Percentiles rank a stretch among this genome's conserved stretches.
Conservation (phyloP, 30 jellyfish, hydroid and myxozoan species). For the Aurelia sp. region DNA sequence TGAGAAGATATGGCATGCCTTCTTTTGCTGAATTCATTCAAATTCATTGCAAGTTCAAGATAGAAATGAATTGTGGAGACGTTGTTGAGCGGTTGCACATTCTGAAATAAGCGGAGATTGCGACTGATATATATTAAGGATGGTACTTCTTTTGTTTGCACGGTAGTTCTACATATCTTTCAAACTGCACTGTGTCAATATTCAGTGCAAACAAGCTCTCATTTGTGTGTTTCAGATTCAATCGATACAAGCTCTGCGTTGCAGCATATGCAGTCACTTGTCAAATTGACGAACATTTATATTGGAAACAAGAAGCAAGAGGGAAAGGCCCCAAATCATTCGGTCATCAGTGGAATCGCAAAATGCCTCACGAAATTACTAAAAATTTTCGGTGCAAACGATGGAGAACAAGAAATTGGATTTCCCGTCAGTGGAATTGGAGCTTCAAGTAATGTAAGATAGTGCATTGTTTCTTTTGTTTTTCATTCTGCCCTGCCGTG, state of each 20-base stretch:
- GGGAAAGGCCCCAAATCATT: constrained; percentile 66
- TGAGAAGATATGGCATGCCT: too few species aligned
- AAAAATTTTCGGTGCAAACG: constrained; percentile 92
- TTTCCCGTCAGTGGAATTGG: constrained; percentile 69
- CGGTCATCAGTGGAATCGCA: constrained; percentile 77
- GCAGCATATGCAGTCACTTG: constrained; percentile 93
- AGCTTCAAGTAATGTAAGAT: constrained; percentile 60
- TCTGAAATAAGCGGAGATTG: too few species aligned
- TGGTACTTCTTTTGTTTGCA: too few species aligned
- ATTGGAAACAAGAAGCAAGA: constrained; percentile 74
- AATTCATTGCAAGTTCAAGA: too few species aligned
- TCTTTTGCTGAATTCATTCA: too few species aligned
- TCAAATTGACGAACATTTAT: constrained; percentile 80
- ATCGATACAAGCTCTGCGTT: constrained; percentile 90
- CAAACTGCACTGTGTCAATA: too few species aligned
- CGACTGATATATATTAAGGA: too few species aligned
- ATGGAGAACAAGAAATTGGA: constrained; percentile 95
- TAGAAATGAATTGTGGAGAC: too few species aligned
- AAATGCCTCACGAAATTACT: constrained; percentile 86
- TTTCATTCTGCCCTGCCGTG: too few species aligned
- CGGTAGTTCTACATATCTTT: too few species aligned
- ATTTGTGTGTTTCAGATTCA: constrained; percentile 62
- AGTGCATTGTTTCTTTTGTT: too few species aligned
- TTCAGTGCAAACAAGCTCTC: background rate
- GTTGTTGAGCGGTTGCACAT: too few species aligned